These are phyloP conservation scores for Papilio gigon DNA, from an alignment of 2,888 invertebrate species.

Conservation along the genomic window DNA sequence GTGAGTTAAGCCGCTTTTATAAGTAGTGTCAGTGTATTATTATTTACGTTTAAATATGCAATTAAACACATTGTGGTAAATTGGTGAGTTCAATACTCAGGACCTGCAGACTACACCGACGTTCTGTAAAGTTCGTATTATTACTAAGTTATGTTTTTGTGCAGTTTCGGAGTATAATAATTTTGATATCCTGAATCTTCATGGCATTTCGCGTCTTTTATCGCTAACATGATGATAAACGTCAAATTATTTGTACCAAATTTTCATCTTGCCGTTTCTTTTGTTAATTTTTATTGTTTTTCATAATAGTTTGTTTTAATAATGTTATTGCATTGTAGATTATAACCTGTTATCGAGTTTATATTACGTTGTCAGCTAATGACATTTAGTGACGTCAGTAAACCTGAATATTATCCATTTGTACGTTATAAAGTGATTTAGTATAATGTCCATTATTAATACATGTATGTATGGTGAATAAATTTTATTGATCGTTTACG, in stretches of 20 bases:
- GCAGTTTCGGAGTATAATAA: no score
- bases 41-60: no score
- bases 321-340: slow-evolving; percentile 35
- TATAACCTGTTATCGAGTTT: slow-evolving; percentile 44
- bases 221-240: neutral
- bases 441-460: slow-evolving; percentile 44
- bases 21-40: no score
- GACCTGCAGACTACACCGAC: no score
- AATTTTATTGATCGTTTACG: slow-evolving; percentile 56
- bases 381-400: slow-evolving; percentile 43
- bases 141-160: neutral
- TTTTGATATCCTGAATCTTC: neutral
- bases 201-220: neutral
- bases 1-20: no score
- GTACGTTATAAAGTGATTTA: slow-evolving; percentile 36
- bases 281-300: slow-evolving; percentile 38
- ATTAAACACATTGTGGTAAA: no score
- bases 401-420: slow-evolving; percentile 40
- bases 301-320: slow-evolving; percentile 9
- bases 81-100: no score
- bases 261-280: slow-evolving; percentile 52
- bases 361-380: slow-evolving; percentile 34
- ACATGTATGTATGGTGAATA: slow-evolving; percentile 51
- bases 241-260: slow-evolving; percentile 41
- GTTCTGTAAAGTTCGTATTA: no score